These are phyloP conservation scores for Pandion haliaetus DNA, from an alignment of 2,113 vertebrate species.

Conservation along the genomic window DNA sequence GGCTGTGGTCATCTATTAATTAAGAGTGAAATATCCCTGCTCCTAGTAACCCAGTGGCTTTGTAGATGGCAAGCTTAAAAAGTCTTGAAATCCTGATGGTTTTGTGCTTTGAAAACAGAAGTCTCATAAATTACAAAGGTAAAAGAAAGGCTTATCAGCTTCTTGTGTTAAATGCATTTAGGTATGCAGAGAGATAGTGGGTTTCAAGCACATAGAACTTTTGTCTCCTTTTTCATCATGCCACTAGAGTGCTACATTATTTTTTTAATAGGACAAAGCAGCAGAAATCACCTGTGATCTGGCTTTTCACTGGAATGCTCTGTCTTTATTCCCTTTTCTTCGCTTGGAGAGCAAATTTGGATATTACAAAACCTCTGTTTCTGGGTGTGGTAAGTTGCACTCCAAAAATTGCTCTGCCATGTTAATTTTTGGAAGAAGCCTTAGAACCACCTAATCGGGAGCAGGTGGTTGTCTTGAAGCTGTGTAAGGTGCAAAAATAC, in stretches of 20 bases:
- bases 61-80: background rate
- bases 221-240: background rate
- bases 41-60: background rate
- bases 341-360: constrained; percentile 96
- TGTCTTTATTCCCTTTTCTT: constrained; percentile 92
- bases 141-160: background rate
- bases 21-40: background rate
- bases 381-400: constrained; percentile 88
- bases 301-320: constrained; percentile 85
- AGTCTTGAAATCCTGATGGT: background rate
- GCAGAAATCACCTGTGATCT: constrained; percentile 74
- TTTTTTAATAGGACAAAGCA: constrained; percentile 53
- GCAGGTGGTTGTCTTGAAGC: background rate
- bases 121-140: background rate
- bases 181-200: background rate
- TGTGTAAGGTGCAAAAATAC: background rate
- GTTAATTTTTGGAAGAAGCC: background rate
- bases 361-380: constrained; percentile 90
- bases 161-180: background rate
- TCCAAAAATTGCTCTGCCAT: fast-evolving
- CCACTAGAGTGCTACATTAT: background rate
- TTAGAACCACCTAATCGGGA: background rate
- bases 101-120: background rate
- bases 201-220: background rate
- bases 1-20: background rate